Percentiles rank a stretch among this genome's conserved stretches.
Evolutionary conservation across 2,888 invertebrate species (phyloP).

Genomic region (Nyleta sp.): DNA sequence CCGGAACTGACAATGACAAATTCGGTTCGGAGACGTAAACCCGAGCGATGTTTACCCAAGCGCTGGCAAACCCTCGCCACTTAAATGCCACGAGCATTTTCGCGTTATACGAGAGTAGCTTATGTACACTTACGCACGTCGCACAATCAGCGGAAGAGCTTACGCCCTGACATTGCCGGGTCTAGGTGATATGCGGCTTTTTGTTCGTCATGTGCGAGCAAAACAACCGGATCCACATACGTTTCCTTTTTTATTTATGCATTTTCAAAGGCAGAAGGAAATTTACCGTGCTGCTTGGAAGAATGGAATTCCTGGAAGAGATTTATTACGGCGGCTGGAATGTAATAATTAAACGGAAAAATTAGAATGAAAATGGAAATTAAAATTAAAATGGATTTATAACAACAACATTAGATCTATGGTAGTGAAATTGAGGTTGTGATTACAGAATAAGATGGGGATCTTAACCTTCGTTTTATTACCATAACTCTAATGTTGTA

Average conservation of each 20-base stretch:
- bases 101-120: slow-evolving; percentile 15
- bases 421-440: too few species aligned
- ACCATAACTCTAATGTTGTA: too few species aligned
- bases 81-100: slow-evolving; percentile 37
- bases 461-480: too few species aligned
- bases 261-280: background rate
- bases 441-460: too few species aligned
- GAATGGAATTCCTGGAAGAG: slow-evolving; percentile 1
- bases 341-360: too few species aligned
- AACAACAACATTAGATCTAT: too few species aligned
- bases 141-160: slow-evolving; percentile 35
- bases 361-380: too few species aligned
- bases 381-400: too few species aligned
- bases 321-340: slow-evolving; percentile 7
- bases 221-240: slow-evolving; percentile 14
- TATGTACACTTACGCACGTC: slow-evolving; percentile 37
- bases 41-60: slow-evolving; percentile 19
- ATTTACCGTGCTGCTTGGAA: background rate
- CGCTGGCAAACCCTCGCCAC: slow-evolving; percentile 30
- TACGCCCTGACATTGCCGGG: slow-evolving; percentile 7
- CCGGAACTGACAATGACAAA: slow-evolving; percentile 47
- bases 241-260: slow-evolving; percentile 3
- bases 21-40: slow-evolving; percentile 24
- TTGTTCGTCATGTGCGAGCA: slow-evolving; percentile 12
- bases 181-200: slow-evolving; percentile 12